phyloP scores from a whole-genome alignment of 2,113 vertebrate species.

The Damaliscus lunatus region DNA sequence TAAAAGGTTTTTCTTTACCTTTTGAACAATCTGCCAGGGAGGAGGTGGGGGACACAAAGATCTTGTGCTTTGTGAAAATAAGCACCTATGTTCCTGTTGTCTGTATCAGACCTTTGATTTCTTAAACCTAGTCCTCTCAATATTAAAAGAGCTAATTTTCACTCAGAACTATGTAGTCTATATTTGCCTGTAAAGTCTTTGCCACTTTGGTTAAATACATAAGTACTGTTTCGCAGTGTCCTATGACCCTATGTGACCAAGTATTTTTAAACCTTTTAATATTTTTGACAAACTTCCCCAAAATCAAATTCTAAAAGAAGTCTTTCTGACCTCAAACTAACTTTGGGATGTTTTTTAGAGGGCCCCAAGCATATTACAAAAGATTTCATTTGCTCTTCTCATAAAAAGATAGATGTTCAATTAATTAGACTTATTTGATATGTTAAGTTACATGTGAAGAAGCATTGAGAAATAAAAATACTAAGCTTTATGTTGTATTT shows the following conservation, averaged over 20 bases:
- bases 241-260: background rate
- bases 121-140: background rate
- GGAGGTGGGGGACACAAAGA: background rate
- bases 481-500: background rate
- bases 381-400: background rate
- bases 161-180: background rate
- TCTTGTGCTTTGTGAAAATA: background rate
- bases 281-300: background rate
- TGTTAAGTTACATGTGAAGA: background rate
- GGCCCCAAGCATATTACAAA: background rate
- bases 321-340: background rate
- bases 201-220: background rate
- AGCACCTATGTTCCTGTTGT: background rate
- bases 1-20: background rate
- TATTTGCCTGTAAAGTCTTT: background rate
- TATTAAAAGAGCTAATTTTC: background rate
- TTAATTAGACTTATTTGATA: background rate
- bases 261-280: background rate
- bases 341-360: background rate
- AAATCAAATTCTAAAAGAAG: background rate
- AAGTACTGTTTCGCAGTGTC: background rate
- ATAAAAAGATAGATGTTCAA: background rate
- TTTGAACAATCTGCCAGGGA: background rate
- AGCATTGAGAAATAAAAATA: background rate
- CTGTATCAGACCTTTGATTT: background rate